Base-by-base conservation (phyloP, 2,797 vertebrate genomes). In the Limosa lapponica region DNA sequence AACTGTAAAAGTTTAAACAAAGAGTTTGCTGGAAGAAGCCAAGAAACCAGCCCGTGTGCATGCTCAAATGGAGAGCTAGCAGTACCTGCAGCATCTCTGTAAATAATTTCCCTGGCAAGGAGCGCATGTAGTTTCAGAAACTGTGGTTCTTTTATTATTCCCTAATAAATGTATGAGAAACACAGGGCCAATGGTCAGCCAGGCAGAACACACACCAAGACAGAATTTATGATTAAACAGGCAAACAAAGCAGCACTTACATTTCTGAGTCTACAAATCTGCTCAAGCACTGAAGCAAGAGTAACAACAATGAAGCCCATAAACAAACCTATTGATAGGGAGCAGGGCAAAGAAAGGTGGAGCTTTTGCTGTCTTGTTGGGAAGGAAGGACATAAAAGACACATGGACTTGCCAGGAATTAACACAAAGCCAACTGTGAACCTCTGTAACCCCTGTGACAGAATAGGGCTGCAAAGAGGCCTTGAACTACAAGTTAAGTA, bases 151-250 rank as follows among this genome's bases (percentile, higher is more conserved):
- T 86, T 61, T 49, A 34, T 22, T 64, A 32, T 75, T 78, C 41
- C 13, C 13, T 82, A 87, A 83, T 62, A 87, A 89, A 54, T 11
- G 4, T 20, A 48, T 34, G 34, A 85, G 79, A 73, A 95, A 49
- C 52, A 80, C 18, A 54, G 37, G 4, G 3, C 27, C 37, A 72
- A 6, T 32, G 55, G 46, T 58, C 77, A 89, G 41, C 54, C 46
- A 4, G 74, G 58, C 58, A 90, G 81, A 93, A 28, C 58, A 82
- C 49, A 83, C 34, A 78, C 25, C 32, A 75, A 62, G 67, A 80
- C 11, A 96, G 88, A 93, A 91, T 70, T 93, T 64, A 44, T 48
- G 83, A 74, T 14, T 94, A 46, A 95, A 82, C n/a, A 66, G 83
- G 30, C 43, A 75, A 92, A 90, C n/a, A 86, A 79, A 90, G 54